Conservation (phyloP, 2,888 invertebrate species). For the Ennomos erosarius region DNA sequence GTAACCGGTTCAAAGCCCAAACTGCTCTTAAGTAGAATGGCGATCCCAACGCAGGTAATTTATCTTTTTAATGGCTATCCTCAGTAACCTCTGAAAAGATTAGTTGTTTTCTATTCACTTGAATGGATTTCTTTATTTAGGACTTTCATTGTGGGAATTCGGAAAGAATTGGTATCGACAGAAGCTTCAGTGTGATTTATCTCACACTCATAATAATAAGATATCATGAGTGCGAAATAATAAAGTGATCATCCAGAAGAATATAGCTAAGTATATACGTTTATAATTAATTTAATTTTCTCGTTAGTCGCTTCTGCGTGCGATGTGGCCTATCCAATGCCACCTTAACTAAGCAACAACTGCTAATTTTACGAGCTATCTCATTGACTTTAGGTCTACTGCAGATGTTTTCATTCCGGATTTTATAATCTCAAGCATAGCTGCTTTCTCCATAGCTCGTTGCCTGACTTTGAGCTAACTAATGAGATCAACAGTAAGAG, state of each 20-base stretch:
- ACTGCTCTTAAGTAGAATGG: constrained; percentile 25
- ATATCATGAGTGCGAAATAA: no score
- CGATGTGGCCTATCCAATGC: no score
- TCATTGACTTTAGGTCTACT: no score
- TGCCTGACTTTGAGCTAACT: no score
- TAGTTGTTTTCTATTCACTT: constrained; percentile 35
- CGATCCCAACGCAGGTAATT: constrained; percentile 34
- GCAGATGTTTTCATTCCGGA: no score
- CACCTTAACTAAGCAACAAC: no score
- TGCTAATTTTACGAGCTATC: no score
- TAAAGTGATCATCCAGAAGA: neutral
- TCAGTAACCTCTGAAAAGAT: constrained; percentile 34
- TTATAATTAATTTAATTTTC: no score
- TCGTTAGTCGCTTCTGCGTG: no score
- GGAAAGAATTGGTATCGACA: constrained; percentile 14
- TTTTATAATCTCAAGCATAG: no score
- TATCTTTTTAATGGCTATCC: constrained; percentile 41
- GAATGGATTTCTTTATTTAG: constrained; percentile 31
- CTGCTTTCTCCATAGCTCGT: no score
- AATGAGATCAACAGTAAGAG: no score
- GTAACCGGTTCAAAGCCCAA: constrained; percentile 5
- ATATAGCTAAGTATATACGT: neutral
- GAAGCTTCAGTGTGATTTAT: neutral
- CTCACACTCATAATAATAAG: neutral
- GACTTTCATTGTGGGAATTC: constrained; percentile 5